Evolutionary conservation across 2,888 invertebrate species (phyloP), one percentile per base, ranked within the genome.

Genomic region (Linyphia triangularis): DNA sequence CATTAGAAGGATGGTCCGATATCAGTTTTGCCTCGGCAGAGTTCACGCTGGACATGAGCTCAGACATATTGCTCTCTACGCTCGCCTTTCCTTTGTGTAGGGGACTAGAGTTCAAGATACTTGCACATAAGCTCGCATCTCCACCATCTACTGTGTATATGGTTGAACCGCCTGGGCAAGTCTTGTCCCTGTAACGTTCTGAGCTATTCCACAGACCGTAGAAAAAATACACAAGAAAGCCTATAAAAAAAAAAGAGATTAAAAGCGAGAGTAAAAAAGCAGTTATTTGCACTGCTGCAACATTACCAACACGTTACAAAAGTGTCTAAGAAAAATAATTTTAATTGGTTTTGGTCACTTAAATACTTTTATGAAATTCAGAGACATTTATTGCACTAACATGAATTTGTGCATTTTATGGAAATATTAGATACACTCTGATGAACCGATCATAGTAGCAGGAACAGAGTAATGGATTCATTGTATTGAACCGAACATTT

Each of bases 171-270:
- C 63, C 43, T 13, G n/a, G 33, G 19, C 7, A 26, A 2, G 37
- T 61, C 51, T 83, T 88, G 13, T 13, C n/a, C 2, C 51, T 3
- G 37, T 72, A 72, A 28, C 90, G 88, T 63, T 90, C 90, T 43
- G 90, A 89, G 59, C 90, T 90, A 63, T 90, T 86, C 90, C 90
- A 90, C 22, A 90, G 61, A 10, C 90, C 90, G 43, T 90, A 90
- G 65, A 85, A 85, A 72, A 90, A 86, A 69, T 90, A 90, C 16
- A 90, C 89, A 73, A 84, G 75, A 57, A 90, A 88, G 28, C 90
- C 90, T 90, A 63, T 0, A 81, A 22, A 37, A n/a, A 30, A 19
- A 1, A 6, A 26, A 43, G 22, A n/a, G 9, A 61, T 5, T 7
- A n/a, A 61, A 13, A 9, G 22, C 3, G 9, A n/a, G n/a, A n/a